Conservation (phyloP, 2,888 invertebrate species). For the Halictus quadricinctus region DNA sequence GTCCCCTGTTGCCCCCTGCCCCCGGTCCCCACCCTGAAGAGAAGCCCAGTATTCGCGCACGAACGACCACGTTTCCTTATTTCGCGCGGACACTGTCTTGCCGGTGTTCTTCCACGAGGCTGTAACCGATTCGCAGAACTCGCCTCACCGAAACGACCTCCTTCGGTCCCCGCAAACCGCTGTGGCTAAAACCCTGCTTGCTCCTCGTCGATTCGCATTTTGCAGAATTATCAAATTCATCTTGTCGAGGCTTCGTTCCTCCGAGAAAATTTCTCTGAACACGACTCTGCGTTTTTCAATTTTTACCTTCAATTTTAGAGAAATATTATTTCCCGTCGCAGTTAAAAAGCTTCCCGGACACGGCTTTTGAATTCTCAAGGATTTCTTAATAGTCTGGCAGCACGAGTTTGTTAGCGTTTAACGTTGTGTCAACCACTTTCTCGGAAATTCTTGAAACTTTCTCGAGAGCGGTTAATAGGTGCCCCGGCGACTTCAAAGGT, state of each 20-base stretch:
- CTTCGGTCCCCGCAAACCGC: not conserved
- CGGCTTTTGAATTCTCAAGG: not conserved
- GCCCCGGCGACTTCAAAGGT: not conserved
- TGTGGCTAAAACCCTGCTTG: not conserved
- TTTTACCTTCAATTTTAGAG: not conserved
- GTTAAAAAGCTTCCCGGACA: not conserved
- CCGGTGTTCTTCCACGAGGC: not conserved
- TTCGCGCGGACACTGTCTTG: not conserved
- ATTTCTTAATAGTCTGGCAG: not conserved
- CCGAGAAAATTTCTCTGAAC: not conserved
- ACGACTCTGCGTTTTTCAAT: not conserved
- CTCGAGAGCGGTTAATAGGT: not conserved
- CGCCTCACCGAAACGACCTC: not conserved
- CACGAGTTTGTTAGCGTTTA: not conserved
- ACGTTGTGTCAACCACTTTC: not conserved
- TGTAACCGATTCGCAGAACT: conserved; percentile 15
- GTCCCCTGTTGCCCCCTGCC: not conserved
- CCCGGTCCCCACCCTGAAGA: not conserved
- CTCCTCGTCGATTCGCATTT: not conserved
- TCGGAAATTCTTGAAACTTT: not conserved
- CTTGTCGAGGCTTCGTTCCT: not conserved
- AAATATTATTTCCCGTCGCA: not conserved
- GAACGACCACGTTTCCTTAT: conserved; percentile 37
- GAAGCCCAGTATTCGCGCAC: conserved; percentile 32
- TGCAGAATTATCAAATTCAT: not conserved